phyloP scores from a whole-genome alignment of 2,113 vertebrate genomes.

The Paratilapia polleni region DNA sequence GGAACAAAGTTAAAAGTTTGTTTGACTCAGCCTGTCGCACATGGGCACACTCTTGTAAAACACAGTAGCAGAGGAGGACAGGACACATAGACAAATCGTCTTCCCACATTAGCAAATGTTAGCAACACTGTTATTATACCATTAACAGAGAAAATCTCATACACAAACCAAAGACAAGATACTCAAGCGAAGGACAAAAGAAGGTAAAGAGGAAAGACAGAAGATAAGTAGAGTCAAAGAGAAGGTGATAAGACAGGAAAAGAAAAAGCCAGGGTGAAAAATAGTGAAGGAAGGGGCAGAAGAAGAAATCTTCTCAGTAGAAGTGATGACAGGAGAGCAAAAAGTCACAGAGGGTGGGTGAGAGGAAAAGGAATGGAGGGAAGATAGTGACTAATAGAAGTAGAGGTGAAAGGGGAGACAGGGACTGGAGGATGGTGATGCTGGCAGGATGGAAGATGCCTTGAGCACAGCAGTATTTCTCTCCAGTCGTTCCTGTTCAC shows the following conservation, averaged over 20 bases:
- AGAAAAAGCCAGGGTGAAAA: background rate
- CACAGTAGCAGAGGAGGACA: background rate
- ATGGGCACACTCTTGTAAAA: too few species aligned
- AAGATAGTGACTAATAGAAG: conserved; percentile 2
- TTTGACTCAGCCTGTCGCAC: too few species aligned
- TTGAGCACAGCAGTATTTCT: conserved; percentile 34
- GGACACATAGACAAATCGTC: conserved; percentile 11
- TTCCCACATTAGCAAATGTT: background rate
- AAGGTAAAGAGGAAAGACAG: background rate
- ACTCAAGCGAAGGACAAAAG: background rate
- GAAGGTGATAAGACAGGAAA: background rate
- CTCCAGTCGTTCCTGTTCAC: conserved; percentile 47
- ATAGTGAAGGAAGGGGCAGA: background rate
- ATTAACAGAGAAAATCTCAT: background rate
- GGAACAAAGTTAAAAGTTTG: too few species aligned
- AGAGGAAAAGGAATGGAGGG: background rate
- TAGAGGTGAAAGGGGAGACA: conserved; percentile 32
- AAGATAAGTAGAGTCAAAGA: background rate
- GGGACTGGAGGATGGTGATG: conserved; percentile 15
- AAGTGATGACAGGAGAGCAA: background rate
- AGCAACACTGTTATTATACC: background rate
- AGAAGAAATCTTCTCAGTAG: background rate
- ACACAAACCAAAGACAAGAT: background rate
- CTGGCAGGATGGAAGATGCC: conserved; percentile 19
- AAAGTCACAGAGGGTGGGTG: background rate